Base-by-base conservation (phyloP, 1,140 invertebrate genomes). In the Scaptomyza montana region DNA sequence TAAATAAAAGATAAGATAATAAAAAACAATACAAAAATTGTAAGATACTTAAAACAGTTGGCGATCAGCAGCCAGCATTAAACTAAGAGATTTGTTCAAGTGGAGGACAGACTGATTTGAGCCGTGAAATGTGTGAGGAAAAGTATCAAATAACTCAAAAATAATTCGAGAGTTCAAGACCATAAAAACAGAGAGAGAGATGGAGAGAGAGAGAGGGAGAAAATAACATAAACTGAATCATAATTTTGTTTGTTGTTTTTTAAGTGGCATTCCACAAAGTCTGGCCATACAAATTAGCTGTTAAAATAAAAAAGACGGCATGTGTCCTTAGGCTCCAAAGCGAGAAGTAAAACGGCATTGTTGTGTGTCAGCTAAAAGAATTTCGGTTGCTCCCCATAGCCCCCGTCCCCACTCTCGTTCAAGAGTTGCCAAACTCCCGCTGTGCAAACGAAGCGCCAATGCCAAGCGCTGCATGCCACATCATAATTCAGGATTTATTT, bases 281-380 rank as follows among this genome's bases (percentile, higher is more conserved):
- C 43, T 56, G 41, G 57, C 51, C 66, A 47, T 60, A 72, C 53
- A 68, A 85, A 89, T 79, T 79, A 79, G 78, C 79, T 89, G 84
- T 89, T 89, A 69, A 82, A 79, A 72, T 87, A 87, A 87, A 87
- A 87, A 84, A 79, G 62, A 43, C 84, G 54, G 78, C 84, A 89
- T 87, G 84, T 33, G 86, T 89, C 85, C 79, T 84, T 74, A 21
- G 60, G 7, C 7, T 2, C 50, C 25, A 43, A 39, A 10, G 68
- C 53, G 43, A 67, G 68, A 86, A 81, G 67, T 30, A 72, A 78
- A 81, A 76, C 57, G 41, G 70, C 62, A 65, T 85, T 82, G 76
- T 84, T 76, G 30, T 41, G 53, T 46, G 28, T 13, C 16, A 30
- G 21, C 43, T 4, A 21, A n/a, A 55, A 69, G 57, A 62, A 51